Base-by-base conservation (phyloP, 92 coral and sea anemone genomes). In the Heteractis magnifica region DNA sequence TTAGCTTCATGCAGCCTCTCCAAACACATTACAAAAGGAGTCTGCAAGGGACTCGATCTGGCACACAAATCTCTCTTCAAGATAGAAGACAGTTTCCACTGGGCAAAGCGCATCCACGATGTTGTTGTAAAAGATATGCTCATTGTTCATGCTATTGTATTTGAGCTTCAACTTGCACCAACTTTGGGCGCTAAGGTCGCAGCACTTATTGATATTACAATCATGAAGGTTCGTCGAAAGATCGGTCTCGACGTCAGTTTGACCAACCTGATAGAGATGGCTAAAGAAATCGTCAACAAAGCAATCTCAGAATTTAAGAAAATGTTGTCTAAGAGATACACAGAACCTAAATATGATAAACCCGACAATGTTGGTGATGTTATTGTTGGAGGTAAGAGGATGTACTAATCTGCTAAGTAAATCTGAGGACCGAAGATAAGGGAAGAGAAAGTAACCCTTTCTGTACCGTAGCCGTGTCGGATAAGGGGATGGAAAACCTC, bases 1-100 rank as follows among this genome's bases (percentile, higher is more conserved):
- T 7, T 51, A 78, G 97, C 91, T 16, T 86, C 97, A 51, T 93
- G 97, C 56, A 65, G 84, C 12, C 77, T 91, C 49, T 64, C 73
- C 52, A 79, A 87, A 23, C 97, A 93, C 70, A 79, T 93, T 76
- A 88, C 92, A 53, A 90, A 88, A 84, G 97, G 97, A 5, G 81
- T 89, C 11, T 93, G 97, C 89, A 90, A 91, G 76, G 72, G 86
- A 5, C 91, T 93, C 60, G 97, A 93, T 65, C 20, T 86, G 41
- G 92, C 97, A 14, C 89, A 90, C 58, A 55, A 51, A 51, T 86
- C 85, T 18, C 84, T 93, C 21, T 84, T 81, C 89, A 23, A 80
- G 58, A 79, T 91, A 5, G 97, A 93, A 52, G 87, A 93, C 14
- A 58, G 81, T 19, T 82, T 86, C 20, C 89, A 88, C 80, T 93